Base-by-base conservation (phyloP, 1,140 invertebrate genomes). In the Sarcophaga peregrina region DNA sequence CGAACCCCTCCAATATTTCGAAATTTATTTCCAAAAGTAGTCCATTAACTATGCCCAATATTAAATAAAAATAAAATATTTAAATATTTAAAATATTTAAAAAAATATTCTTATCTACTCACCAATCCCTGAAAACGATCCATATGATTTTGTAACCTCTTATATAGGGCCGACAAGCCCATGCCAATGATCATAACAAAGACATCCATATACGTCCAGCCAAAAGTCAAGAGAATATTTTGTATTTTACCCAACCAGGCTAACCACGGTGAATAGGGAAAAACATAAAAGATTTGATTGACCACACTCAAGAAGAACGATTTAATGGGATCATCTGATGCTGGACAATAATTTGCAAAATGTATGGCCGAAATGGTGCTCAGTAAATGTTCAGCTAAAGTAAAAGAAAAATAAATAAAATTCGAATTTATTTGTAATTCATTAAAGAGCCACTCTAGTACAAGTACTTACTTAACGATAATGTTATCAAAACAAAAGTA, bases 1-100 rank as follows among this genome's bases (percentile, higher is more conserved):
- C n/a, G n/a, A n/a, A n/a, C n/a, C n/a, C n/a, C n/a, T n/a, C n/a
- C 15, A n/a, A n/a, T n/a, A n/a, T n/a, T n/a, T n/a, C n/a, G n/a
- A n/a, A n/a, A n/a, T n/a, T n/a, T n/a, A n/a, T n/a, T n/a, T n/a
- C n/a, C n/a, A n/a, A n/a, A n/a, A n/a, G n/a, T n/a, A n/a, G n/a
- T n/a, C n/a, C n/a, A n/a, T n/a, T n/a, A n/a, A n/a, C n/a, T n/a
- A n/a, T n/a, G n/a, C n/a, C n/a, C n/a, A n/a, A n/a, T n/a, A n/a
- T n/a, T n/a, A n/a, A n/a, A n/a, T n/a, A n/a, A n/a, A n/a, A n/a
- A n/a, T n/a, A n/a, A n/a, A n/a, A n/a, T n/a, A n/a, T n/a, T n/a
- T n/a, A 68, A 68, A 15, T 50, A 8, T 8, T 37, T 13, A 13
- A 45, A 76, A 20, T 47, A 92, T 92, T 78, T 92, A 93, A 91